phyloP scores from a whole-genome alignment of 2,113 vertebrate species.

The Gymnorhina tibicen region DNA sequence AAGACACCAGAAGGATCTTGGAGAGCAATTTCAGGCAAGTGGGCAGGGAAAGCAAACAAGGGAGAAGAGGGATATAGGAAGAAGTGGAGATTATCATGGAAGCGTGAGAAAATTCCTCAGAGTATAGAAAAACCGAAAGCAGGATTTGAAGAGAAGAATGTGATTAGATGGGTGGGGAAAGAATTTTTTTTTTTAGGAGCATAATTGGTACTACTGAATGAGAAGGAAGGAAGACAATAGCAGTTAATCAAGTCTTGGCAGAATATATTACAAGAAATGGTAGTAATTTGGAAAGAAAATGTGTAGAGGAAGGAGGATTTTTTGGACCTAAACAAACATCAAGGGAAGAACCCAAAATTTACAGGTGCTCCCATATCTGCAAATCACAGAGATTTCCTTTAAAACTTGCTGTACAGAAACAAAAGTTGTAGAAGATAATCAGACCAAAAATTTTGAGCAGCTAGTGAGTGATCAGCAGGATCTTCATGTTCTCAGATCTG shows the following conservation, averaged over 20 bases:
- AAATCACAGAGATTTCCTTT: neutral
- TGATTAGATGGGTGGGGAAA: neutral
- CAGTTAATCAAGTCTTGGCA: neutral
- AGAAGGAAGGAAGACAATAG: neutral
- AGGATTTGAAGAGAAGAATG: constrained; percentile 15
- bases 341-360: neutral
- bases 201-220: neutral
- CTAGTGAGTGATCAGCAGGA: neutral
- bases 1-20: neutral
- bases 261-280: neutral
- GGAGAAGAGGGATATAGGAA: neutral
- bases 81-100: constrained; percentile 14
- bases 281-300: neutral
- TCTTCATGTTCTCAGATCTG: neutral
- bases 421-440: neutral
- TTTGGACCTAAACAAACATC: neutral
- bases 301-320: neutral
- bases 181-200: neutral
- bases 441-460: neutral
- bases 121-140: neutral
- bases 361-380: neutral
- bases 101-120: neutral
- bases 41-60: neutral
- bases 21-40: neutral
- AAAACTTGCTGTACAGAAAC: neutral